Evolutionary conservation across 2,797 vertebrate genomes (phyloP).

Genomic region (Takifugu ocellatus): DNA sequence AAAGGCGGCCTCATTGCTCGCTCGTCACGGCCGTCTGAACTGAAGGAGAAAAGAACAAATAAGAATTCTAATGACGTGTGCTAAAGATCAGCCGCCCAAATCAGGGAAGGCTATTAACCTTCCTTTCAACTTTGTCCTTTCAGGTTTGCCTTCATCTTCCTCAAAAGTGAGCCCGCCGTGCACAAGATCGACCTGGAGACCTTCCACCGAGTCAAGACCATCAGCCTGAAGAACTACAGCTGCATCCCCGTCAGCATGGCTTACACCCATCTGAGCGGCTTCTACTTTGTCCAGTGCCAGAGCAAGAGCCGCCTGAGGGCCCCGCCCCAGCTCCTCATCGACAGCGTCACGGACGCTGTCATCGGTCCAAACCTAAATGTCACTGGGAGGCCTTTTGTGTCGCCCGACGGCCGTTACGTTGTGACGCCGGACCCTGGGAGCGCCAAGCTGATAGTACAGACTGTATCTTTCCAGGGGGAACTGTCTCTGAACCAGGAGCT

Average conservation of each 20-base stretch:
- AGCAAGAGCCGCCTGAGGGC: conserved; percentile 18
- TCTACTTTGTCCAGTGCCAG: conserved; percentile 87
- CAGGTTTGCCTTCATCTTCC: conserved; percentile 94
- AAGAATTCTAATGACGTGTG: conserved; percentile 58
- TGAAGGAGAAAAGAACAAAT: conserved; percentile 57
- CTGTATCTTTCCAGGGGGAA: conserved; percentile 81
- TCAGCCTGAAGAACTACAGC: conserved; percentile 80
- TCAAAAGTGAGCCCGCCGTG: conserved; percentile 77
- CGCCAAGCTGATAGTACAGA: conserved; percentile 81
- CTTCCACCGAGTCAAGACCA: conserved; percentile 84
- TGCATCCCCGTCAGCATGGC: conserved; percentile 87
- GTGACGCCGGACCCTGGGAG: conserved; percentile 73
- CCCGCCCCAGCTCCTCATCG: conserved; percentile 82
- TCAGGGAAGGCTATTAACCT: conserved; percentile 66
- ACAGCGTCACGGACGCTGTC: conserved; percentile 87
- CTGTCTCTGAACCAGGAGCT: conserved; percentile 74
- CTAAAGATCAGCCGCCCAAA: conserved; percentile 41
- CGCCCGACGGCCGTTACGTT: conserved; percentile 86
- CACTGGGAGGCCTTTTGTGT: conserved; percentile 78
- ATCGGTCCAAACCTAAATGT: conserved; percentile 79
- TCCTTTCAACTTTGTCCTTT: conserved; percentile 51
- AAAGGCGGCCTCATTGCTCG: conserved; percentile 28
- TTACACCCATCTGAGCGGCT: conserved; percentile 90
- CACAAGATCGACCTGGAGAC: conserved; percentile 97
- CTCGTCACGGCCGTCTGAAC: conserved; percentile 39